Evolutionary conservation across 64 coral and sea anemone genomes (phyloP).

Genomic region (Dendronephthya gigantea): DNA sequence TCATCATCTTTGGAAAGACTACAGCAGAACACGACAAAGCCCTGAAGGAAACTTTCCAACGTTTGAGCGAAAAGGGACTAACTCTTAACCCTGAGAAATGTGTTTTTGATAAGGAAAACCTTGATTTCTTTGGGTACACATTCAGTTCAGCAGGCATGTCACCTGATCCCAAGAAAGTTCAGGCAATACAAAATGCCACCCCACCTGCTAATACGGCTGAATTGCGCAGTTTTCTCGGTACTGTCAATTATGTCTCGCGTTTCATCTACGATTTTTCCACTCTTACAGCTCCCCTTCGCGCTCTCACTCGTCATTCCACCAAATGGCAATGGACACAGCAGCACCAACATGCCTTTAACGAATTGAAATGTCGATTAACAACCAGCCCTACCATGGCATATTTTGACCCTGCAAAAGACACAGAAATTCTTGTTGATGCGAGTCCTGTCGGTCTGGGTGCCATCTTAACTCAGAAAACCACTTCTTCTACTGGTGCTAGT

Average conservation of each 20-base stretch:
- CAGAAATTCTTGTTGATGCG: too few species aligned
- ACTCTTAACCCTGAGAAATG: not conserved
- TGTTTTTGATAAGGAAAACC: not conserved
- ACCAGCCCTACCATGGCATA: not conserved
- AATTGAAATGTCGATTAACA: not conserved
- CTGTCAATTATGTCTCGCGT: not conserved
- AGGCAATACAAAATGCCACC: not conserved
- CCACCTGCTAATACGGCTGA: not conserved
- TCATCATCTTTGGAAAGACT: not conserved
- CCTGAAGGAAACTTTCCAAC: not conserved
- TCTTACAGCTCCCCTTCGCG: not conserved
- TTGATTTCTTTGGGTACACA: not conserved
- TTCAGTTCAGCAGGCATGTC: not conserved
- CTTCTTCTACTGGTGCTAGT: too few species aligned
- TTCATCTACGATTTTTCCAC: not conserved
- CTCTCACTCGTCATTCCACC: not conserved
- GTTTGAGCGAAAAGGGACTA: not conserved
- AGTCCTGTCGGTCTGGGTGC: too few species aligned
- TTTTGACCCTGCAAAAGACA: too few species aligned
- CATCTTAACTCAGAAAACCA: too few species aligned
- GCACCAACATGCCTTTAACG: not conserved
- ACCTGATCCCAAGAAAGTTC: not conserved
- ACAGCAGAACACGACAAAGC: not conserved
- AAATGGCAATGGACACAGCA: not conserved
- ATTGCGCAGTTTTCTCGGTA: not conserved